Evolutionary conservation across 1,140 invertebrate genomes (phyloP).

Genomic region (Aplysia californica): DNA sequence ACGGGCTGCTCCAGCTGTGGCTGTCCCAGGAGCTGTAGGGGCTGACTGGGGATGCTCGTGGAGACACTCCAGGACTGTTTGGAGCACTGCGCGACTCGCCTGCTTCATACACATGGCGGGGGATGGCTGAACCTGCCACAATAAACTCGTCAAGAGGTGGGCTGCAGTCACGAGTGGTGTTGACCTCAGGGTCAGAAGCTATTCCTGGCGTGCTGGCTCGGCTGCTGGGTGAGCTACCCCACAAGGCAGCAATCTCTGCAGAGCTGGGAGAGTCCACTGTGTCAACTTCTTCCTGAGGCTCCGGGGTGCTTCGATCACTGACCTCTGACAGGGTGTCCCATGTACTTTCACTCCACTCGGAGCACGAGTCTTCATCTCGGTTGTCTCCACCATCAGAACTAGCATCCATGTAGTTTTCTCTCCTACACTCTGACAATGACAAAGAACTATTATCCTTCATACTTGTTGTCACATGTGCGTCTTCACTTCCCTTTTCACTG

Average conservation of each 20-base stretch:
- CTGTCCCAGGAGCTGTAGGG: too few species aligned
- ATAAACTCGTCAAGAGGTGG: too few species aligned
- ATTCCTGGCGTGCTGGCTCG: not conserved
- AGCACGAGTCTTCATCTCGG: not conserved
- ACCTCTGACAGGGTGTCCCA: slow-evolving; percentile 19
- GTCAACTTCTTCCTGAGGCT: not conserved
- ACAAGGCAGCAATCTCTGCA: not conserved
- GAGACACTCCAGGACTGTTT: slow-evolving; percentile 18
- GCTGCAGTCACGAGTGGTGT: too few species aligned
- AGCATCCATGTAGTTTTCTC: slow-evolving; percentile 1
- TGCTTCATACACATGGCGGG: not conserved
- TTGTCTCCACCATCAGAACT: not conserved
- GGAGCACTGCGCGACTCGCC: slow-evolving; percentile 1
- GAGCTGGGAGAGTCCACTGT: not conserved
- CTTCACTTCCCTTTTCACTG: too few species aligned
- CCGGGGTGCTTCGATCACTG: not conserved
- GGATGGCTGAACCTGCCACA: too few species aligned
- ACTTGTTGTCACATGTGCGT: too few species aligned
- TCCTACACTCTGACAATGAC: slow-evolving; percentile 2
- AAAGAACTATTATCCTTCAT: too few species aligned
- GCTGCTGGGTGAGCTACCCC: not conserved
- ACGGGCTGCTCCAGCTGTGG: too few species aligned
- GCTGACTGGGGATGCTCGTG: too few species aligned
- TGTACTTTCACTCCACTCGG: not conserved
- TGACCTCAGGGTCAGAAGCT: too few species aligned